Evolutionary conservation across 2,797 vertebrate genomes (phyloP).

Genomic region (Loris lydekkerianus): DNA sequence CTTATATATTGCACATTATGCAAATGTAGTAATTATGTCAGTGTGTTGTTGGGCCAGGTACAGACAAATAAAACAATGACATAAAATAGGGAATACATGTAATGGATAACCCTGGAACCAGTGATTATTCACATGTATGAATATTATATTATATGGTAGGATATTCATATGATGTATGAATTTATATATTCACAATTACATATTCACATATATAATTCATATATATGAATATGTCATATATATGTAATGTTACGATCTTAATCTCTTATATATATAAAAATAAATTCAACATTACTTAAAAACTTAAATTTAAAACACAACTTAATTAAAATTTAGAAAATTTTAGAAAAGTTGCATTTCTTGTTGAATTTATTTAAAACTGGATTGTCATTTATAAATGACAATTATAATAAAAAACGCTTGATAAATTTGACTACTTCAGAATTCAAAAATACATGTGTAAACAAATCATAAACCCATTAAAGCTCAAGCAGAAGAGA

Average conservation of each 20-base stretch:
- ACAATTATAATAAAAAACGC: not conserved
- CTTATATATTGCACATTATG: not conserved
- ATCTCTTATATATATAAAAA: not conserved
- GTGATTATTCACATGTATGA: not conserved
- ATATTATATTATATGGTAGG: too few relatives aligned
- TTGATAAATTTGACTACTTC: not conserved
- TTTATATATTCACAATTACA: too few relatives aligned
- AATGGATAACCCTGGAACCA: not conserved
- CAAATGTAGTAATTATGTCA: not conserved
- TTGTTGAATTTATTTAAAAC: not conserved
- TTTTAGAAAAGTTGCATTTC: not conserved
- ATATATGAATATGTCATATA: too few relatives aligned
- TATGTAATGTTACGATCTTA: not conserved
- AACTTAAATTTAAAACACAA: constrained; percentile 28
- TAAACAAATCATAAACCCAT: not conserved
- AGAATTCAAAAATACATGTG: not conserved
- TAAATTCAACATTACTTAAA: not conserved
- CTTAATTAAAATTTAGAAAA: not conserved
- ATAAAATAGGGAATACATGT: not conserved
- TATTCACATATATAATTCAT: too few relatives aligned
- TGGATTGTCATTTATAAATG: not conserved
- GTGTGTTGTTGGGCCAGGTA: not conserved
- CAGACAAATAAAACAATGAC: not conserved
- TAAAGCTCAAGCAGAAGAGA: not conserved
- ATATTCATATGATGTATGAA: too few relatives aligned